Evolutionary conservation across 2,888 invertebrate species (phyloP), one percentile per base, ranked within the genome.

Genomic region (Microctonus brassicae): DNA sequence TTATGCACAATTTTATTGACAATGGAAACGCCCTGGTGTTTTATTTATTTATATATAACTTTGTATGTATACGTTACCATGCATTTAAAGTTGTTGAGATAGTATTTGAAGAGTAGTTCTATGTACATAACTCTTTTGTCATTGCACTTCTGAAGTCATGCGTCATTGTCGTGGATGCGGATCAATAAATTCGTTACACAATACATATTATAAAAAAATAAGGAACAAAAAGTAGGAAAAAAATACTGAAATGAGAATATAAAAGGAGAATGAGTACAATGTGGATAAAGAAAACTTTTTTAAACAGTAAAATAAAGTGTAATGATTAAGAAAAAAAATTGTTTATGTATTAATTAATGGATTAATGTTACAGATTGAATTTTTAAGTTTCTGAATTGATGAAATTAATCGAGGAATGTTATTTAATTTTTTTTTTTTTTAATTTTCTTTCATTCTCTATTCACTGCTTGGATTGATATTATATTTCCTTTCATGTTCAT

Each of bases 181-280:
- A 55, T 55, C 55, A 55, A 55, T 55, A 26, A 26, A 55, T 55
- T 55, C 55, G 55, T 26, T 55, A 26, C 6, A 55, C 55, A 55
- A 24, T 24, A 22, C n/a, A 55, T 26, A 26, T 10, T 34, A 3
- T 55, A 26, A 26, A 24, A 13, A 22, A 61, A 6, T 17, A 34
- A 1, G 2, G 22, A 22, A 22, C 9, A 53, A 53, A 53, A 53
- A 53, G 20, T 20, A 60, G n/a, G 1, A 20, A 60, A 4, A 33
- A 26, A 60, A 34, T 5, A 29, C 11, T 5, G 13, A 10, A 5
- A 55, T 11, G 13, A 24, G 11, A 22, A 13, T 55, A 24, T 55
- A 17, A 6, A 6, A 6, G 7, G 1, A 2, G 17, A 2, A 47
- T n/a, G n/a, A n/a, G 6, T 4, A 47, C 7, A 2, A 7, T 4